Evolutionary conservation across 2,797 vertebrate genomes (phyloP), one percentile per base, ranked within the genome.

Genomic region (Ambastaia sidthimunki): DNA sequence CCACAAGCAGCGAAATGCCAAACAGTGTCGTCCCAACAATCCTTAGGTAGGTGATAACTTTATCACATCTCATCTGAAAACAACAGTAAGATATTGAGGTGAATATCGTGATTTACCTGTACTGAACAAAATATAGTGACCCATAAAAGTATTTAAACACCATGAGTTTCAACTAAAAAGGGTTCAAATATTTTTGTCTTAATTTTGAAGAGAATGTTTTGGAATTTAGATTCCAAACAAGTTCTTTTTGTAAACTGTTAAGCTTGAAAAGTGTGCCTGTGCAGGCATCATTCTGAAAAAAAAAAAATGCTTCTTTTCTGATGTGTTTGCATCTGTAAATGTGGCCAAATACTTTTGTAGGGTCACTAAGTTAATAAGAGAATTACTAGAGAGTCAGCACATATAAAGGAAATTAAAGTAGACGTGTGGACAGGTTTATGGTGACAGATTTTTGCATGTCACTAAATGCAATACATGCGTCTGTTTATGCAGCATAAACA

Each of bases 1-100:
- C 98, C 75, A 99, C 95, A 83, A 99, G 95, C 69, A 99, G 96
- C 75, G 97, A 97, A 81, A 99, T 94, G 72, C 97, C 98, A 0
- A 99, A 99, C 87, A 99, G 94, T 48, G 97, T 98, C 83, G 98
- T 99, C 90, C 97, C 98, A 88, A 96, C 93, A 92, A 99, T 95
- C 94, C 97, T 95, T 93, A 99, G 95, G 93, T 98, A 97, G 87
- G 95, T 97, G 88, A 97, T 91, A 91, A 94, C 93, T 92, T 94
- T 96, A 89, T 98, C 94, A 93, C 97, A 99, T 95, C 93, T 95
- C 98, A 99, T 99, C 98, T 99, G 94, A 52, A 85, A 86, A 55
- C 5, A 16, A 93, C 87, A 83, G 83, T 89, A 80, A 85, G 15
- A 34, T n/a, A 41, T 59, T 9, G 31, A 52, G 34, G 34, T 37